These are phyloP conservation scores for Zoroaster sp. DNA, from an alignment of 53 echinoderm and acorn worm species.

Conservation along the genomic window DNA sequence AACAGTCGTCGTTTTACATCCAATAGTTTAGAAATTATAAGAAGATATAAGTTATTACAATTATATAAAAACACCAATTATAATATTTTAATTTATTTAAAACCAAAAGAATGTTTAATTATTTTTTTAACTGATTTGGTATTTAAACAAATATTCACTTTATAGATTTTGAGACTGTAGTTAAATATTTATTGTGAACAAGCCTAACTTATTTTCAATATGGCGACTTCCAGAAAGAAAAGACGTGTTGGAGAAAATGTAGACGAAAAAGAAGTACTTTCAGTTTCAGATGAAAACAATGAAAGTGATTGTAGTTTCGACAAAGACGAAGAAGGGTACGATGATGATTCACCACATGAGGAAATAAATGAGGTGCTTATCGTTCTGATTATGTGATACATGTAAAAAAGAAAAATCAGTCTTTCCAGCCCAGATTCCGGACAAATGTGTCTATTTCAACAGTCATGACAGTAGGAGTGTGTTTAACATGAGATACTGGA, in stretches of 20 bases:
- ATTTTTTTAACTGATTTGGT: not conserved
- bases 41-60: not conserved
- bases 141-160: too few relatives aligned
- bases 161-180: too few relatives aligned
- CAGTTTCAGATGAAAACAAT: not conserved
- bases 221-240: constrained; percentile 91
- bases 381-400: not conserved
- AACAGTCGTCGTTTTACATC: constrained; percentile 3
- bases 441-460: not conserved
- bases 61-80: not conserved
- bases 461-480: too few relatives aligned
- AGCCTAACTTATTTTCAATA: constrained; percentile 53
- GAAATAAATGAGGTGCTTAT: constrained; percentile 83
- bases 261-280: constrained; percentile 16
- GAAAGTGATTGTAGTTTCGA: constrained; percentile 36
- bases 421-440: constrained; percentile 7
- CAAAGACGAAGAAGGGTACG: constrained; percentile 65
- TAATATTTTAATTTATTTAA: not conserved
- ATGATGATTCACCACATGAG: constrained; percentile 64
- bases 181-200: constrained; percentile 32
- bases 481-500: too few relatives aligned
- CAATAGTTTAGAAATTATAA: not conserved
- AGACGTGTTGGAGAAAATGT: constrained; percentile 60
- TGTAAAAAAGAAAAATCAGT: not conserved
- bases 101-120: not conserved